These are phyloP conservation scores for Idaea dimidiata DNA, from an alignment of 2,888 invertebrate species.

Conservation along the genomic window DNA sequence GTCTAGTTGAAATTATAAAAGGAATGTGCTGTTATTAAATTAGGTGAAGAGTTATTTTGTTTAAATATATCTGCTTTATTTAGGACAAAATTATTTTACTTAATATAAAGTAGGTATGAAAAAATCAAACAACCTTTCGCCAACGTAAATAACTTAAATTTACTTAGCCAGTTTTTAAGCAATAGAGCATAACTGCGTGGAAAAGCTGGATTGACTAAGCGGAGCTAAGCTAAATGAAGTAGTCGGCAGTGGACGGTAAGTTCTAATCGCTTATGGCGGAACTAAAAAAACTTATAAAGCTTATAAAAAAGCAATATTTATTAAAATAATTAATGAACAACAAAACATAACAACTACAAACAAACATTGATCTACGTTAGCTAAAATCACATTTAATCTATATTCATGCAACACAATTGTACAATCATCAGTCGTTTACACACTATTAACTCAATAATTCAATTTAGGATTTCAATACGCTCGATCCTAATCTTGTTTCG, in stretches of 20 bases:
- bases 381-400: too few species aligned
- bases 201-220: neutral
- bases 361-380: neutral
- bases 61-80: neutral
- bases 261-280: neutral
- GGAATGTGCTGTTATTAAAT: neutral
- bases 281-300: neutral
- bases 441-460: neutral
- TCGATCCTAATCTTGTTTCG: conserved; percentile 5
- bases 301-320: too few species aligned
- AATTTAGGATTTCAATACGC: conserved; percentile 4
- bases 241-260: too few species aligned
- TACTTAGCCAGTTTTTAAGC: neutral
- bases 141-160: neutral
- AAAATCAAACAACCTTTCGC: neutral
- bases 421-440: neutral
- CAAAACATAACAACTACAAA: neutral
- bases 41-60: neutral
- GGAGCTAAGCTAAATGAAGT: too few species aligned
- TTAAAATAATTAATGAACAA: neutral
- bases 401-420: neutral
- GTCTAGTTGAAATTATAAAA: neutral
- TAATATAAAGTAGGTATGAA: neutral
- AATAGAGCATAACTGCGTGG: too few species aligned
- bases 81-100: neutral